Percentiles rank a stretch among this genome's conserved stretches.
These are phyloP conservation scores for Apomyelois bistriatella DNA, from an alignment of 2,888 invertebrate species.

Conservation along the genomic window DNA sequence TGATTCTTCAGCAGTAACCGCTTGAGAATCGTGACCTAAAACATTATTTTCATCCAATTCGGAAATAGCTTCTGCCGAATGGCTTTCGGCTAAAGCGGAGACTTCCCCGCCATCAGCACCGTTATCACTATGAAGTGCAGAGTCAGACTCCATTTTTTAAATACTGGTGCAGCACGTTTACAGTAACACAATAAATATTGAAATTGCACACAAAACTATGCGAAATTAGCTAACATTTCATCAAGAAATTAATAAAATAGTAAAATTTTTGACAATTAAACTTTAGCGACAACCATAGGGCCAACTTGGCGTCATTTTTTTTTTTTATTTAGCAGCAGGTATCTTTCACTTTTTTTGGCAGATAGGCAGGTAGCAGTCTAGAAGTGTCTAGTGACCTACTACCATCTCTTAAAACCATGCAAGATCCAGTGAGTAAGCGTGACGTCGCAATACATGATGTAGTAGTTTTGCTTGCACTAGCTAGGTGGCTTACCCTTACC, in stretches of 20 bases:
- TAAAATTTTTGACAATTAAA: constrained; percentile 45
- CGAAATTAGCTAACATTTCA: constrained; percentile 41
- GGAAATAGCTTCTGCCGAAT: constrained; percentile 49
- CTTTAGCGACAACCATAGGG: constrained; percentile 29
- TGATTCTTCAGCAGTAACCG: constrained; percentile 47
- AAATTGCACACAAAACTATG: constrained; percentile 36
- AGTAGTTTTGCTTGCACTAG: too few relatives aligned
- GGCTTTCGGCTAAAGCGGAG: constrained; percentile 61
- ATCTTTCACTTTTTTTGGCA: not conserved
- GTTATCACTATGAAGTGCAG: constrained; percentile 56
- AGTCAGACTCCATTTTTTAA: constrained; percentile 64
- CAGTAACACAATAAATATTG: constrained; percentile 46
- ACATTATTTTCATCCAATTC: constrained; percentile 61
- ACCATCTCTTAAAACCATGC: too few relatives aligned
- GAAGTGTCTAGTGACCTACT: too few relatives aligned
- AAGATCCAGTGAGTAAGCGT: too few relatives aligned
- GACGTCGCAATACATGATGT: too few relatives aligned
- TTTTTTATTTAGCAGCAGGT: constrained; percentile 1
- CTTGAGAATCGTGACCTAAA: constrained; percentile 53
- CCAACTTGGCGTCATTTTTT: constrained; percentile 25
- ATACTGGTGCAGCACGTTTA: constrained; percentile 25
- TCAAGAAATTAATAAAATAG: constrained; percentile 32
- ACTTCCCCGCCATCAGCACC: constrained; percentile 76
- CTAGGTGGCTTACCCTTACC: too few relatives aligned
- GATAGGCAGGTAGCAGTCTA: too few relatives aligned